Conservation (phyloP, 1,140 invertebrate species). For the Zaprionus africanus region DNA sequence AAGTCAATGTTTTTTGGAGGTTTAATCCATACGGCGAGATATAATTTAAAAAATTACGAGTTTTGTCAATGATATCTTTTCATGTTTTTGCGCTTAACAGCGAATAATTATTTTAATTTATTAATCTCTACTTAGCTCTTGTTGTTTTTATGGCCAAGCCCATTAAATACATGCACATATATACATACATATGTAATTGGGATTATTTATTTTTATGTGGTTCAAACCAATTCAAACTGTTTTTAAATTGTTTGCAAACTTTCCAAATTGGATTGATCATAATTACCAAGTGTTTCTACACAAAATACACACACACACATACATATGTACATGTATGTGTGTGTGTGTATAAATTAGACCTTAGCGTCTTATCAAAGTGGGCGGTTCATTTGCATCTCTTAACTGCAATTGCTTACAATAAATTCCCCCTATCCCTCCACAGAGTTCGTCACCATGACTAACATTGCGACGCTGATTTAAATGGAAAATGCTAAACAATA, state of each 20-base stretch:
- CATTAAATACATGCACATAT: constrained; percentile 4
- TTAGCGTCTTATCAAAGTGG: constrained; percentile 44
- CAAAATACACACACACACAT: neutral
- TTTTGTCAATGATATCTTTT: constrained; percentile 36
- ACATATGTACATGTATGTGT: neutral
- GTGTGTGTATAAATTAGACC: neutral
- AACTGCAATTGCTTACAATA: constrained; percentile 49
- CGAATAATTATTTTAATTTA: constrained; percentile 19
- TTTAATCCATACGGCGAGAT: constrained; percentile 40
- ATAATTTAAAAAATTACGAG: constrained; percentile 32
- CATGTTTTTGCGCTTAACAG: constrained; percentile 26
- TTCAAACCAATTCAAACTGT: constrained; percentile 22
- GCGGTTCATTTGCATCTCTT: constrained; percentile 38
- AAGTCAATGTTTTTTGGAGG: constrained; percentile 63
- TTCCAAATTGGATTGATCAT: neutral
- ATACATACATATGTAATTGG: neutral
- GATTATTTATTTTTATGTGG: constrained; percentile 1
- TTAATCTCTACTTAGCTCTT: constrained; percentile 24
- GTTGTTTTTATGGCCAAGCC: constrained; percentile 11
- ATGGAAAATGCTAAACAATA: constrained; percentile 60
- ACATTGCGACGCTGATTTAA: constrained; percentile 64
- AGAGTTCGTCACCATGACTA: constrained; percentile 50
- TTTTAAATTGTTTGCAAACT: constrained; percentile 20
- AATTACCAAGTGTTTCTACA: neutral
- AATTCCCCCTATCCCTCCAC: constrained; percentile 45